A percentile compares a stretch with the other conserved stretches of the same genome.
Conservation (phyloP, 2,797 vertebrate species). For the Simalia tracyae region DNA sequence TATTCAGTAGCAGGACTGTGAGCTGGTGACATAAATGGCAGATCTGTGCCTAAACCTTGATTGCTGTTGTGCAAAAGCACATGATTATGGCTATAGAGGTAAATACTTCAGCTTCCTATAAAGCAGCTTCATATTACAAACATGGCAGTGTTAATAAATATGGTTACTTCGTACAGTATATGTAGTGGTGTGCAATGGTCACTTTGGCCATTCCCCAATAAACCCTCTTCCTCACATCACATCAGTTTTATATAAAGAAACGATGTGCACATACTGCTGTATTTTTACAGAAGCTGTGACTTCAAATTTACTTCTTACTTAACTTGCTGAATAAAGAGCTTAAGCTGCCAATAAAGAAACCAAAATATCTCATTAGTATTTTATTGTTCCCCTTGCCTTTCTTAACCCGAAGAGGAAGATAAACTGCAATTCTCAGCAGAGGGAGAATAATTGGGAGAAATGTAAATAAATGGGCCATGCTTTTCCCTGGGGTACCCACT, state of each 20-base stretch:
- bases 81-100: neutral
- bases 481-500: constrained; percentile 59
- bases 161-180: neutral
- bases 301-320: constrained; percentile 27
- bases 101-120: neutral
- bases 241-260: neutral
- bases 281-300: constrained; percentile 2
- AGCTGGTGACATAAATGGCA: neutral
- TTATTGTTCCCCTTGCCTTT: constrained; percentile 22
- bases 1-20: neutral
- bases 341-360: constrained; percentile 33
- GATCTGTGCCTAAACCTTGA: neutral
- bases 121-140: neutral
- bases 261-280: neutral
- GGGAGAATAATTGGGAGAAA: constrained; percentile 57
- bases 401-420: constrained; percentile 42
- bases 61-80: neutral
- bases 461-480: constrained; percentile 53
- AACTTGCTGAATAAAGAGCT: constrained; percentile 25
- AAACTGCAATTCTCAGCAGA: constrained; percentile 61
- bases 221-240: neutral
- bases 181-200: neutral
- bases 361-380: constrained; percentile 2
- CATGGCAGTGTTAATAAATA: neutral
- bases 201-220: neutral